Conservation (phyloP, 2,888 invertebrate genomes). For the Bugula neritina region DNA sequence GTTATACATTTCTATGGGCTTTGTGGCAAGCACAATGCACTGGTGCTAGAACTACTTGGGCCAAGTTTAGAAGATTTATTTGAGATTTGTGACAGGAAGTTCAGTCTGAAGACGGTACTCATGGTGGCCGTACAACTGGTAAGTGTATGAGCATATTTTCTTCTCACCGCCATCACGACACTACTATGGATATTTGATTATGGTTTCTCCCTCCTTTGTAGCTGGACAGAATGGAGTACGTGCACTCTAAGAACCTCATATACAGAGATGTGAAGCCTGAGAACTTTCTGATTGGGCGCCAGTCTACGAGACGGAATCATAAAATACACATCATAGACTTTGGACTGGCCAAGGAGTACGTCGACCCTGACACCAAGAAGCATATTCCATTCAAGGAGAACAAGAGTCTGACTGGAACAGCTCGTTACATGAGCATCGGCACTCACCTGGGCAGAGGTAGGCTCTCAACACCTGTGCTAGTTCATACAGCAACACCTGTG, state of each 20-base stretch:
- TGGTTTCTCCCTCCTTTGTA: background rate
- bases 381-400: conserved; percentile 32
- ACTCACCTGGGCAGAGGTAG: conserved; percentile 30
- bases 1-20: conserved; percentile 12
- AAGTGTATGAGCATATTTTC: background rate
- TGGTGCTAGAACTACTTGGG: conserved; percentile 26
- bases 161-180: background rate
- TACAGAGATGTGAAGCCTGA: conserved; percentile 30
- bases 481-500: no score
- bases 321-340: conserved; percentile 31
- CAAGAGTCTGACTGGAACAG: conserved; percentile 32
- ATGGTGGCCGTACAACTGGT: conserved; percentile 26
- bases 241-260: conserved; percentile 29
- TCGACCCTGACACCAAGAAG: conserved; percentile 28
- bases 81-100: conserved; percentile 16
- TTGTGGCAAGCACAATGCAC: conserved; percentile 21
- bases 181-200: background rate
- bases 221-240: conserved; percentile 30
- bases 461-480: no score
- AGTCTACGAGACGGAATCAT: conserved; percentile 28
- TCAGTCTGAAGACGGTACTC: conserved; percentile 11
- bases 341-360: conserved; percentile 31
- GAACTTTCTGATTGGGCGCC: conserved; percentile 30
- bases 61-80: conserved; percentile 26
- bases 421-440: conserved; percentile 32